Evolutionary conservation across 92 coral and sea anemone species (phyloP).

Genomic region (Heliopora coerulea): DNA sequence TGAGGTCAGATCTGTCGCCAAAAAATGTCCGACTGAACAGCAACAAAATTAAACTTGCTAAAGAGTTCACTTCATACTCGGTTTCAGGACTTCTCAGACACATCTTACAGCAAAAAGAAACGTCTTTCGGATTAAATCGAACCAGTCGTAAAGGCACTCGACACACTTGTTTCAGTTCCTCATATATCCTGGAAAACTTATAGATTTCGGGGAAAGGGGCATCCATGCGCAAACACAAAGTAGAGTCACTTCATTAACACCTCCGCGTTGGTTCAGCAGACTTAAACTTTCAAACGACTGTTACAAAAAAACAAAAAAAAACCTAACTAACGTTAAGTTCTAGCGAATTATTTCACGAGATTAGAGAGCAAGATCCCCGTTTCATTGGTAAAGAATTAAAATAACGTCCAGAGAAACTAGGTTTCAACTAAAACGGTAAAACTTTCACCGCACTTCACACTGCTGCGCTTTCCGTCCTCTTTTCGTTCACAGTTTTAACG

Average conservation of each 20-base stretch:
- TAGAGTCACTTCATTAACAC: not conserved
- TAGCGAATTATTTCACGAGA: not conserved
- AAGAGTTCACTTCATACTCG: no score
- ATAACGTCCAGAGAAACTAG: constrained; percentile 1
- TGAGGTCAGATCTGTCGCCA: no score
- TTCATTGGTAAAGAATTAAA: constrained; percentile 2
- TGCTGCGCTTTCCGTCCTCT: not conserved
- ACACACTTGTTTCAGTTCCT: no score
- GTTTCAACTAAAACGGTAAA: constrained; percentile 41
- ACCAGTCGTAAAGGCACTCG: no score
- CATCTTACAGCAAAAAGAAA: no score
- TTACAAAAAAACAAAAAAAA: not conserved
- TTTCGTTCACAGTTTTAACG: not conserved
- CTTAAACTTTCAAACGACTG: not conserved
- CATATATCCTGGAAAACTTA: no score
- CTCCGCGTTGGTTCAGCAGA: not conserved
- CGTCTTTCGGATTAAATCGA: no score
- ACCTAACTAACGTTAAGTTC: not conserved
- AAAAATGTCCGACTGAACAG: no score
- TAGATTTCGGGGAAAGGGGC: no score
- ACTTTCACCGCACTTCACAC: constrained; percentile 1
- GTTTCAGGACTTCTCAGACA: no score
- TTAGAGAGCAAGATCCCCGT: not conserved
- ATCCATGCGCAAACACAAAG: no score
- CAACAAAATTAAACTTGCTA: no score